phyloP scores from a whole-genome alignment of 2,113 vertebrate genomes.

The Seriola rivoliana region DNA sequence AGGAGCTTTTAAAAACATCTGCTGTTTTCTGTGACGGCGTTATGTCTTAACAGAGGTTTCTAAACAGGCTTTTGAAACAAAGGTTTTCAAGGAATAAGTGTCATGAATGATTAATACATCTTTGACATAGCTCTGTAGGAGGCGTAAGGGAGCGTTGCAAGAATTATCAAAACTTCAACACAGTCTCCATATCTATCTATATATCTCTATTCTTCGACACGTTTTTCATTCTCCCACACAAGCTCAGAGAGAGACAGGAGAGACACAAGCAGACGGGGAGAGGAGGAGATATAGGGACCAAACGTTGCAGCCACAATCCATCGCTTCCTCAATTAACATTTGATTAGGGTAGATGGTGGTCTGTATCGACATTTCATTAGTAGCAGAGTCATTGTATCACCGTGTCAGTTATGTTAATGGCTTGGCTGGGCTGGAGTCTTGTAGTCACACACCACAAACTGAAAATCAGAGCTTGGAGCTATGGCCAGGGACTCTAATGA shows the following conservation, averaged over 20 bases:
- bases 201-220: background rate
- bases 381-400: constrained; percentile 47
- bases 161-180: constrained; percentile 13
- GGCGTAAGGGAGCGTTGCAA: background rate
- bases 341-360: constrained; percentile 72
- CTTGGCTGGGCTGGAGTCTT: constrained; percentile 45
- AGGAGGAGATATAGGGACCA: constrained; percentile 13
- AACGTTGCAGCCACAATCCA: constrained; percentile 53
- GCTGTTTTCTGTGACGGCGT: background rate
- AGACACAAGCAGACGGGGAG: background rate
- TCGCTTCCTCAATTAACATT: constrained; percentile 75
- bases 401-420: constrained; percentile 71
- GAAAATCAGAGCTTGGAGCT: constrained; percentile 26
- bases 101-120: constrained; percentile 14
- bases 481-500: constrained; percentile 33
- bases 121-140: constrained; percentile 15
- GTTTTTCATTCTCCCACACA: constrained; percentile 15
- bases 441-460: constrained; percentile 47
- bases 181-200: background rate
- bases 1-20: background rate
- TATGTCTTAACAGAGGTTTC: background rate
- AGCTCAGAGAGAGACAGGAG: background rate
- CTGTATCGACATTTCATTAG: constrained; percentile 79
- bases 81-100: constrained; percentile 8
- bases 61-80: background rate